Evolutionary conservation across 2,797 vertebrate genomes (phyloP).

Genomic region (Clarias fuscus): DNA sequence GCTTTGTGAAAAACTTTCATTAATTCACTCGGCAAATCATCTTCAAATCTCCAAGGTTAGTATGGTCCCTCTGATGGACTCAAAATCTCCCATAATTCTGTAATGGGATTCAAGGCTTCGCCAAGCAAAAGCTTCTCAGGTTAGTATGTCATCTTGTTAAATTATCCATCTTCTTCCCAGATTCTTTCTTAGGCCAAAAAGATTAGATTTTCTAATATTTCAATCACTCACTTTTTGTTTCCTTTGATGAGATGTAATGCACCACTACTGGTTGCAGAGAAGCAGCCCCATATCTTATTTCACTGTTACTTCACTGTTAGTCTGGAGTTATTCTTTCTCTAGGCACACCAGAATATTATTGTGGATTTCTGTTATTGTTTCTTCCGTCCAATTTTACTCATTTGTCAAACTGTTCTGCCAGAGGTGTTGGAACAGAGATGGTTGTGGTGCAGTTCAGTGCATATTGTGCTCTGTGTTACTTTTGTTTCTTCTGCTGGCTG

Average conservation of each 20-base stretch:
- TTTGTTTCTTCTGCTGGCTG: not conserved
- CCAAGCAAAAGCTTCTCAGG: not conserved
- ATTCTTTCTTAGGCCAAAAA: not conserved
- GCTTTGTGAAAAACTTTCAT: not conserved
- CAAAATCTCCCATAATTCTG: not conserved
- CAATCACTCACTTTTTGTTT: not conserved
- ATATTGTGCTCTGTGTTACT: not conserved
- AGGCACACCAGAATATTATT: not conserved
- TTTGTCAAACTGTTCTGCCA: not conserved
- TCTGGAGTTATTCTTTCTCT: not conserved
- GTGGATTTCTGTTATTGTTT: not conserved
- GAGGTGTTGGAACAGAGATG: not conserved
- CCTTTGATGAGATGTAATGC: not conserved
- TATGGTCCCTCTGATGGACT: not conserved
- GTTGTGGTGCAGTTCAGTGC: not conserved
- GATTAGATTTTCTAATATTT: not conserved
- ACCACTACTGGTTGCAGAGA: not conserved
- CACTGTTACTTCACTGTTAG: not conserved
- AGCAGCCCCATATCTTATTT: not conserved
- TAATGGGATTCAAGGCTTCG: not conserved
- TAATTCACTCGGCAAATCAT: not conserved
- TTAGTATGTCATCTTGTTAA: not conserved
- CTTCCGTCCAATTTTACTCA: not conserved
- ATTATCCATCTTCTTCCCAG: not conserved
- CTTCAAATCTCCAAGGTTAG: not conserved